phyloP scores from a whole-genome alignment of 2,113 vertebrate genomes.

The Raja brachyura region DNA sequence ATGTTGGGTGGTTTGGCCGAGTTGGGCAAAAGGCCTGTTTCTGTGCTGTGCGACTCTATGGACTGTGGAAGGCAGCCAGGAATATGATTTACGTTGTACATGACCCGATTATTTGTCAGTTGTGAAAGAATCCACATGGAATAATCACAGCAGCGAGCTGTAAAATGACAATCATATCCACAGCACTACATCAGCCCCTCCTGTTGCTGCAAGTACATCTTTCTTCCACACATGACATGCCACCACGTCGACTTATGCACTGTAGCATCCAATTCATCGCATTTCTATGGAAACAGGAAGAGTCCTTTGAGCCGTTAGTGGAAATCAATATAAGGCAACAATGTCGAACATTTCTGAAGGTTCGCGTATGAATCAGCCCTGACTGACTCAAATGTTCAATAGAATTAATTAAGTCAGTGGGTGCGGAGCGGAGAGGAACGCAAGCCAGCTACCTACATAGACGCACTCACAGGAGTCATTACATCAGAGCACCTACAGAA shows the following conservation, averaged over 20 bases:
- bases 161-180: background rate
- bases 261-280: background rate
- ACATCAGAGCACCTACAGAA: background rate
- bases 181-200: background rate
- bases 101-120: background rate
- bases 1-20: too few relatives aligned
- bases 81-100: background rate
- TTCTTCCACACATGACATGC: background rate
- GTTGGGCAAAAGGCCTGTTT: too few relatives aligned
- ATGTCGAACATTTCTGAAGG: background rate
- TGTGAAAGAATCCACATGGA: background rate
- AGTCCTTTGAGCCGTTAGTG: background rate
- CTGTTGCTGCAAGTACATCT: background rate
- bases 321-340: constrained; percentile 25
- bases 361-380: background rate
- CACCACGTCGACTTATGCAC: background rate
- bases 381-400: background rate
- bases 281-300: constrained; percentile 32
- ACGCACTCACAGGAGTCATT: background rate
- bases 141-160: background rate
- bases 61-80: background rate
- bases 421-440: background rate
- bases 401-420: constrained; percentile 15
- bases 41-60: too few relatives aligned
- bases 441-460: background rate